A percentile compares a stretch with the other conserved stretches of the same genome.
phyloP scores from a whole-genome alignment of 2,113 vertebrate species.

The Zosterops japonicus region DNA sequence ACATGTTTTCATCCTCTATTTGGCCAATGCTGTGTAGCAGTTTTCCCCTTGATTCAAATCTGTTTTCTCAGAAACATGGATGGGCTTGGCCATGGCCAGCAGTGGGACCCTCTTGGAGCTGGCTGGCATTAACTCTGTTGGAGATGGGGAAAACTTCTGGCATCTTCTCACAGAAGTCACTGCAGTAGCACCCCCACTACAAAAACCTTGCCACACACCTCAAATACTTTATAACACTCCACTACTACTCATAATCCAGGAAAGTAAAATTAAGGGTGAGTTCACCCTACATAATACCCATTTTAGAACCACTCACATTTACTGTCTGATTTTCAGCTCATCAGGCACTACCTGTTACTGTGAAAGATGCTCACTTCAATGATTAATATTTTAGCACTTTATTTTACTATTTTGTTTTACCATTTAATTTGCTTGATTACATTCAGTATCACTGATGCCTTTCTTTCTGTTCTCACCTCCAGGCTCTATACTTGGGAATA shows the following conservation, averaged over 20 bases:
- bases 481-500: not conserved
- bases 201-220: not conserved
- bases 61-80: not conserved
- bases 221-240: not conserved
- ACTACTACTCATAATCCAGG: not conserved
- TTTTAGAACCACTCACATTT: not conserved
- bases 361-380: not conserved
- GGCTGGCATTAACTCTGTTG: not conserved
- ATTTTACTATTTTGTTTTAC: not conserved
- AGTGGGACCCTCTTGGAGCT: not conserved
- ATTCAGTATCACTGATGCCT: not conserved
- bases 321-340: not conserved
- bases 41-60: not conserved
- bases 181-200: fast-evolving
- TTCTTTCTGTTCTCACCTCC: not conserved
- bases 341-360: not conserved
- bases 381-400: not conserved
- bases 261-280: not conserved
- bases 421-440: not conserved
- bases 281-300: not conserved
- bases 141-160: not conserved
- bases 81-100: not conserved
- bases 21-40: fast-evolving
- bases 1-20: not conserved
- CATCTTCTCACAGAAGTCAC: not conserved